Conservation (phyloP, 2,797 vertebrate species). For the Pogonophryne albipinna region DNA sequence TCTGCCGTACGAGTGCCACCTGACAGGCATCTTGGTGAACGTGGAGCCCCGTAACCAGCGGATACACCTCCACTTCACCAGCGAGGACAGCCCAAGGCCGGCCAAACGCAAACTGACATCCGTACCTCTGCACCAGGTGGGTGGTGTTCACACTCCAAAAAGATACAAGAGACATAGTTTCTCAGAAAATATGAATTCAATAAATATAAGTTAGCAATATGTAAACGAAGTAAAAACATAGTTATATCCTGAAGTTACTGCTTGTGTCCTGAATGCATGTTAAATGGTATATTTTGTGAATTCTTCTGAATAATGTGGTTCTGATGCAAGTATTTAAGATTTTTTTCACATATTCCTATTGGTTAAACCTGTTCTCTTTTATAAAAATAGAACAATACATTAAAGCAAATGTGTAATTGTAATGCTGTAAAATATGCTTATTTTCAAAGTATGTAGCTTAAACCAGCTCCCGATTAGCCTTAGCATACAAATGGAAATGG, state of each 20-base stretch:
- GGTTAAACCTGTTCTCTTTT: neutral
- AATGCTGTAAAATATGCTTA: neutral
- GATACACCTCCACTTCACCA: conserved; percentile 28
- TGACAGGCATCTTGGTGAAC: conserved; percentile 65
- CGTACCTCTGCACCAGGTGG: conserved; percentile 65
- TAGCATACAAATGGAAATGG: neutral
- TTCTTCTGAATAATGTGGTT: neutral
- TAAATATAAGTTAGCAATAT: neutral
- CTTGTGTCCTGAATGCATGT: neutral
- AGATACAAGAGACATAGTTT: neutral
- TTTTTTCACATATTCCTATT: neutral
- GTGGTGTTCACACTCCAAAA: conserved; percentile 2
- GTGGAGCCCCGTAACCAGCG: conserved; percentile 32
- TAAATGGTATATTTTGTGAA: neutral
- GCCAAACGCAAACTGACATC: conserved; percentile 57
- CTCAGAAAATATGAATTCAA: neutral
- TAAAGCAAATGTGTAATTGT: neutral
- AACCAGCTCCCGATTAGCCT: neutral
- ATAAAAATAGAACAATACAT: neutral
- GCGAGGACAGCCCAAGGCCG: conserved; percentile 36
- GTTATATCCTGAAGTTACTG: neutral
- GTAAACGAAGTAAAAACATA: too few species aligned
- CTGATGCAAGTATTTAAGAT: neutral
- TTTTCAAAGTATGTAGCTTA: neutral
- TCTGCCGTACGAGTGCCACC: conserved; percentile 82